Conservation (phyloP, 2,113 vertebrate genomes). For the Nothobranchius furzeri region DNA sequence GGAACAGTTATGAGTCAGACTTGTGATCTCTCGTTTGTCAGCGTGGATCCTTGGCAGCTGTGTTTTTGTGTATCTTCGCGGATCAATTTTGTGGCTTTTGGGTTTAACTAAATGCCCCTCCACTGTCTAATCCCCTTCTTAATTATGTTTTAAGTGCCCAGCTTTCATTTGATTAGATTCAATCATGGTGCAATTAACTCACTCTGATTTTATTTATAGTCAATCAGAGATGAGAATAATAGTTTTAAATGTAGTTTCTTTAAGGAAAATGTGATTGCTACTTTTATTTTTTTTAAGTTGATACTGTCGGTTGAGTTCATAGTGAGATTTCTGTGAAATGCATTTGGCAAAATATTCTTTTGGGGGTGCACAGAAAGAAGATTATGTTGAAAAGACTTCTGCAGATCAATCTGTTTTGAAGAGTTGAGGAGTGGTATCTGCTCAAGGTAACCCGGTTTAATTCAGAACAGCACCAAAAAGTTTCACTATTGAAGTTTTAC, state of each 20-base stretch:
- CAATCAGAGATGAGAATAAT: conserved; percentile 41
- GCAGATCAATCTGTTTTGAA: too few species aligned
- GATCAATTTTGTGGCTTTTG: conserved; percentile 66
- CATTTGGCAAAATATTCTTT: neutral
- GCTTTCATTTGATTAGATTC: conserved; percentile 61
- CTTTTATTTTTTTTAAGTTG: neutral
- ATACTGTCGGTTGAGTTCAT: neutral
- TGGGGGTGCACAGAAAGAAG: too few species aligned
- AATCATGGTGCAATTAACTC: conserved; percentile 55
- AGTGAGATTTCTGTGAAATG: neutral
- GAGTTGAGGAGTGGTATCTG: too few species aligned
- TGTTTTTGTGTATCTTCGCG: conserved; percentile 29
- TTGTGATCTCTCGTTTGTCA: conserved; percentile 39
- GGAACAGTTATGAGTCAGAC: conserved; percentile 24
- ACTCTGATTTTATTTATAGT: conserved; percentile 33
- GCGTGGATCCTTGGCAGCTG: conserved; percentile 19
- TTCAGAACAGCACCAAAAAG: too few species aligned
- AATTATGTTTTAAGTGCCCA: conserved; percentile 63
- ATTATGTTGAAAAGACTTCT: too few species aligned
- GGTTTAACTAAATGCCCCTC: conserved; percentile 52
- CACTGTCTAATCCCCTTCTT: conserved; percentile 52
- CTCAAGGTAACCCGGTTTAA: too few species aligned
- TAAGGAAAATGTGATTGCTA: conserved; percentile 23
- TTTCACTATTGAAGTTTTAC: too few species aligned
- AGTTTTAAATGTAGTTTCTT: conserved; percentile 44